phyloP scores from a whole-genome alignment of 2,113 vertebrate genomes.

The Podarcis muralis region DNA sequence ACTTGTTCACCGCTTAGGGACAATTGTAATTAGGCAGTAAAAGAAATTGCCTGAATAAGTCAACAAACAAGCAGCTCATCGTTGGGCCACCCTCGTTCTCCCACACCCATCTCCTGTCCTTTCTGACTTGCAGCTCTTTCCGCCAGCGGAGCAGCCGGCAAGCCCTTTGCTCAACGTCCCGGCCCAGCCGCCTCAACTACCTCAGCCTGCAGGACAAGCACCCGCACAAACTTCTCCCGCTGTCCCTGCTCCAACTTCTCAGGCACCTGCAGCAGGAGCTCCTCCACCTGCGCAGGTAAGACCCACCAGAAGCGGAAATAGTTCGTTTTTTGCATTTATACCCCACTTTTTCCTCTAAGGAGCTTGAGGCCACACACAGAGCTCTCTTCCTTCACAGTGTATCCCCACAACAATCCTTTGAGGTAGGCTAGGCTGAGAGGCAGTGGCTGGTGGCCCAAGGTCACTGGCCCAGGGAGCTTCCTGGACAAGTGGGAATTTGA shows the following conservation, averaged over 20 bases:
- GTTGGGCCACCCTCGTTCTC: background rate
- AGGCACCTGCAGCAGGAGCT: constrained; percentile 67
- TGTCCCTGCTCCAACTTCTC: constrained; percentile 74
- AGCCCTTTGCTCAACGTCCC: constrained; percentile 81
- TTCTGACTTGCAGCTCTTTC: constrained; percentile 79
- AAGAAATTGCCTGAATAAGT: too few relatives aligned
- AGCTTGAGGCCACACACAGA: too few relatives aligned
- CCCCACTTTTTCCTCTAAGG: too few relatives aligned
- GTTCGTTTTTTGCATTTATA: too few relatives aligned
- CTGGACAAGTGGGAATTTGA: background rate
- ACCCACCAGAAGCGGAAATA: background rate
- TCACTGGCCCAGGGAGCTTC: background rate
- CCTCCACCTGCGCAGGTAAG: constrained; percentile 76
- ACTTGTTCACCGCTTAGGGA: too few relatives aligned
- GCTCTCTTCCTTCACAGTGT: background rate
- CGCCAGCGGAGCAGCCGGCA: constrained; percentile 81
- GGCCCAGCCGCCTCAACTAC: constrained; percentile 84
- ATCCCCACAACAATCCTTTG: background rate
- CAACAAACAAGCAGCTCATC: background rate
- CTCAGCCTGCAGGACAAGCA: constrained; percentile 84
- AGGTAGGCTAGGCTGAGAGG: too few relatives aligned
- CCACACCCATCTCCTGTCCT: background rate
- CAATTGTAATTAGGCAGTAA: too few relatives aligned
- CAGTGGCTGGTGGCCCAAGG: background rate
- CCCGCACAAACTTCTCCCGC: constrained; percentile 79